Evolutionary conservation across 2,113 vertebrate species (phyloP).

Genomic region (Athene cunicularia): DNA sequence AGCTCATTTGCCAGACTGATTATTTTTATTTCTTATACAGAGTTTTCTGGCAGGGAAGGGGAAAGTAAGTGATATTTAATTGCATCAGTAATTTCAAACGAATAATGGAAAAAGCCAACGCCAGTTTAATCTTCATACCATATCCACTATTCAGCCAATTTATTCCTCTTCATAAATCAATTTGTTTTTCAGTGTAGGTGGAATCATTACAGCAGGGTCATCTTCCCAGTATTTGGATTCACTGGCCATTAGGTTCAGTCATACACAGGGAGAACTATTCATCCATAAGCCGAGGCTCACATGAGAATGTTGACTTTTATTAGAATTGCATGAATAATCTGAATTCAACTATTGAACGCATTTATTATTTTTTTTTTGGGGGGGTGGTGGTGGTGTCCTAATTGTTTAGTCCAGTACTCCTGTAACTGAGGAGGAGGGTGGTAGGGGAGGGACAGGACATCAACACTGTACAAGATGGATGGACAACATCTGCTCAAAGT

Average conservation of each 20-base stretch:
- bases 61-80: conserved; percentile 11
- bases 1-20: not conserved
- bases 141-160: not conserved
- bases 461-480: rapidly evolving
- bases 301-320: not conserved
- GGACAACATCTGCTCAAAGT: not conserved
- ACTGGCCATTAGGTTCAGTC: not conserved
- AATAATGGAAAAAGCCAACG: not conserved
- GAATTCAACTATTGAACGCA: not conserved
- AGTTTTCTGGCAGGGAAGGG: not conserved
- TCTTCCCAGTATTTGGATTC: not conserved
- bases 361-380: too few relatives aligned
- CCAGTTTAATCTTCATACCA: not conserved
- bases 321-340: not conserved
- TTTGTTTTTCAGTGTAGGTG: not conserved
- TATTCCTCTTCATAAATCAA: conserved; percentile 5
- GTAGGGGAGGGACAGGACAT: rapidly evolving
- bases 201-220: not conserved
- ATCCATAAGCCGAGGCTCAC: not conserved
- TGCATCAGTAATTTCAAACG: not conserved
- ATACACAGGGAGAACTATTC: not conserved
- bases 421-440: rapidly evolving
- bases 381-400: not conserved
- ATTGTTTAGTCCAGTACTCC: not conserved
- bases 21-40: not conserved